phyloP scores from a whole-genome alignment of 2,888 invertebrate species.

The Drosophila neonasuta region DNA sequence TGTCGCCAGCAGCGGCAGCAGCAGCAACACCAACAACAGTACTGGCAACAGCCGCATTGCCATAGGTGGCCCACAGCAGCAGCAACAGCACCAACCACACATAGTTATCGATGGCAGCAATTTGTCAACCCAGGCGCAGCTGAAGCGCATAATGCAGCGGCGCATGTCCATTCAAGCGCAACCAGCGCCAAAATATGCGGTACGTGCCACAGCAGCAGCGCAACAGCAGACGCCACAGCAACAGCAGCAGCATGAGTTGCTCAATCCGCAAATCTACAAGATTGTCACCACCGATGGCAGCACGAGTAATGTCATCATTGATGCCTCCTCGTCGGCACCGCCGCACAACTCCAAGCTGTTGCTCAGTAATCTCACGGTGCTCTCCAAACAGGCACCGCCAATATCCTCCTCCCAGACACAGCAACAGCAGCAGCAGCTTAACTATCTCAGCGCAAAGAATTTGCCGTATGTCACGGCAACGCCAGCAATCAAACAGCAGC shows the following conservation, averaged over 20 bases:
- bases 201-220: constrained; percentile 58
- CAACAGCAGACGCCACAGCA: constrained; percentile 56
- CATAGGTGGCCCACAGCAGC: constrained; percentile 43
- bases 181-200: constrained; percentile 61
- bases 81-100: constrained; percentile 51
- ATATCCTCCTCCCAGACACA: constrained; percentile 59
- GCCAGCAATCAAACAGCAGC: constrained; percentile 57
- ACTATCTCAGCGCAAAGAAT: constrained; percentile 61
- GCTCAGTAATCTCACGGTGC: constrained; percentile 81
- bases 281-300: constrained; percentile 81
- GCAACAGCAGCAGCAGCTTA: constrained; percentile 59
- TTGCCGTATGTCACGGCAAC: constrained; percentile 79
- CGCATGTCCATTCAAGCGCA: constrained; percentile 67
- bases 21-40: constrained; percentile 32
- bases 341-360: constrained; percentile 79
- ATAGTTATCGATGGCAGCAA: constrained; percentile 69
- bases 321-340: constrained; percentile 70
- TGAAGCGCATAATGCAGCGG: constrained; percentile 69
- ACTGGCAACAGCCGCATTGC: constrained; percentile 30
- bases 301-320: constrained; percentile 81
- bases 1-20: constrained; percentile 57
- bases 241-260: constrained; percentile 76
- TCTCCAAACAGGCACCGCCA: constrained; percentile 76
- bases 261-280: constrained; percentile 82
- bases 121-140: constrained; percentile 65